A percentile compares a stretch with the other conserved stretches of the same genome.
Evolutionary conservation across 2,113 vertebrate species (phyloP).

Genomic region (Pyrgilauda ruficollis): DNA sequence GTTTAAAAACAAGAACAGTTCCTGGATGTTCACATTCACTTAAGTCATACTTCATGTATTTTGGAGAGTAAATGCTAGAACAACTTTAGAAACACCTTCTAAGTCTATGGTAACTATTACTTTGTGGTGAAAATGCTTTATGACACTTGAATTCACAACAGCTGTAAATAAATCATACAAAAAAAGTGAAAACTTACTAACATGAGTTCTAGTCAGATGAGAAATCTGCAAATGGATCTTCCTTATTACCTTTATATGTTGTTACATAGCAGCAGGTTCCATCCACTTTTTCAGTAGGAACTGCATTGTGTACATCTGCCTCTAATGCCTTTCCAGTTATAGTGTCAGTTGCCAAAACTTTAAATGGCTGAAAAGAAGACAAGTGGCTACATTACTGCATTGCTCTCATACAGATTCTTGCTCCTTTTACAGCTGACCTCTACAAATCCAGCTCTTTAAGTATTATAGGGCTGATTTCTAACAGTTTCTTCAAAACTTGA

Average conservation of each 20-base stretch:
- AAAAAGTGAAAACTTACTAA: neutral
- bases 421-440: neutral
- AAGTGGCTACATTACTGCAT: neutral
- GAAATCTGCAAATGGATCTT: neutral
- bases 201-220: neutral
- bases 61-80: neutral
- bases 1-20: neutral
- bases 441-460: neutral
- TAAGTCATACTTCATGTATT: neutral
- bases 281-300: constrained; percentile 94
- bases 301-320: constrained; percentile 78
- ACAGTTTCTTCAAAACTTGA: neutral
- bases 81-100: neutral
- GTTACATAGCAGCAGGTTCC: constrained; percentile 95
- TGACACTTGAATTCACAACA: neutral
- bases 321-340: constrained; percentile 84
- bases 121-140: neutral
- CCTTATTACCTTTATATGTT: constrained; percentile 79
- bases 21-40: neutral
- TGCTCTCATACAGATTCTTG: neutral
- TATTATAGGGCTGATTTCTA: neutral
- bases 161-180: neutral
- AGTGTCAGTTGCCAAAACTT: constrained; percentile 87
- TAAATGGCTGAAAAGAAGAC: constrained; percentile 81
- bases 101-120: neutral